Evolutionary conservation across 64 coral and sea anemone species (phyloP).

Genomic region (Anthopleura sola): DNA sequence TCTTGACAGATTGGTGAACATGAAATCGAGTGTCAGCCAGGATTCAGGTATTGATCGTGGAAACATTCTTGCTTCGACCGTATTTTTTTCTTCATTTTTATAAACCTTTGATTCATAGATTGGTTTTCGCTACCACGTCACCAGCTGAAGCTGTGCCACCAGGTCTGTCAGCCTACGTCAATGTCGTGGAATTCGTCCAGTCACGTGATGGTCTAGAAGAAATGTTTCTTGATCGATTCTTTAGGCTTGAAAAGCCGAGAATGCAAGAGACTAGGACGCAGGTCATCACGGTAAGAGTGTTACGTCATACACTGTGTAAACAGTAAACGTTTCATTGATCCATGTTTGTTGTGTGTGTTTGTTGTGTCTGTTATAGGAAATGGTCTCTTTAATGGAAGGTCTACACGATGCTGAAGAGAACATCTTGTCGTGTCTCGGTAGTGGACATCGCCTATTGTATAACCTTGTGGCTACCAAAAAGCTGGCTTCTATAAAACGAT

Average conservation of each 20-base stretch:
- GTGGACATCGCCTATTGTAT: conserved; percentile 74
- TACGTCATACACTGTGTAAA: background rate
- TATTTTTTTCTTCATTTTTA: background rate
- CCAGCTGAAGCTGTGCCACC: conserved; percentile 58
- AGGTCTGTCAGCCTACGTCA: conserved; percentile 72
- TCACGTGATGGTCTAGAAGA: conserved; percentile 97
- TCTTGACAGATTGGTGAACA: conserved; percentile 75
- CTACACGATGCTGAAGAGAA: conserved; percentile 87
- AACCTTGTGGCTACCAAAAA: conserved; percentile 89
- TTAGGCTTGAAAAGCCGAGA: conserved; percentile 89
- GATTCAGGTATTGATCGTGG: conserved; percentile 58
- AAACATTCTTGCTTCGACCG: background rate
- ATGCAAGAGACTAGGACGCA: conserved; percentile 91
- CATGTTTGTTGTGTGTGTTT: background rate
- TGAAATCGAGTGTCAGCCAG: conserved; percentile 95
- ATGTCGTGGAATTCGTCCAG: conserved; percentile 84
- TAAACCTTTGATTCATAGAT: conserved; percentile 26
- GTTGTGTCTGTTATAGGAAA: conserved; percentile 40
- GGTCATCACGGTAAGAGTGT: conserved; percentile 43
- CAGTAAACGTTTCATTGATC: background rate
- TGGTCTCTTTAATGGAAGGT: conserved; percentile 81
- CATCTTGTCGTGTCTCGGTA: conserved; percentile 67
- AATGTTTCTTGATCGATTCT: conserved; percentile 90
- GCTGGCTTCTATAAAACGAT: conserved; percentile 78
- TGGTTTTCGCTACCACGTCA: conserved; percentile 86